Conservation (phyloP, 2,113 vertebrate genomes). For the Siniperca chuatsi region DNA sequence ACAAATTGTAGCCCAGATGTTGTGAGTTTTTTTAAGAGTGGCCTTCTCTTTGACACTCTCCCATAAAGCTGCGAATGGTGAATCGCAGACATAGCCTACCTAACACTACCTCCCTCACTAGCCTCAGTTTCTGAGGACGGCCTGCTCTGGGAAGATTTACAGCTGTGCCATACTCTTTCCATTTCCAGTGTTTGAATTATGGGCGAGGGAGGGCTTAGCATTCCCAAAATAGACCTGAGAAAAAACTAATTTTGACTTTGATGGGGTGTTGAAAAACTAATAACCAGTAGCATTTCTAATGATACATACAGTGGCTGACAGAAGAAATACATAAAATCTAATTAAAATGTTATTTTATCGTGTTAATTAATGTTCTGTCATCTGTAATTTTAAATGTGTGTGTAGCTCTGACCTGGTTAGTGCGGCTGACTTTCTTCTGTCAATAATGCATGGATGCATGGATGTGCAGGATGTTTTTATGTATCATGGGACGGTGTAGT, state of each 20-base stretch:
- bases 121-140: neutral
- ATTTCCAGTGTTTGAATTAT: neutral
- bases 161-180: neutral
- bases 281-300: neutral
- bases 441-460: neutral
- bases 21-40: no score
- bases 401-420: neutral
- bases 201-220: neutral
- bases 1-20: constrained; percentile 15
- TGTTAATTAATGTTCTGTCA: neutral
- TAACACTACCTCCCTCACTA: neutral
- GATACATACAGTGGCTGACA: neutral
- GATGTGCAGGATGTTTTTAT: no score
- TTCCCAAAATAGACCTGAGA: neutral
- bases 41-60: neutral
- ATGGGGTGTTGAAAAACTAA: neutral
- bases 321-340: neutral
- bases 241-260: neutral
- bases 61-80: constrained; percentile 11
- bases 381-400: neutral
- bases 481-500: neutral
- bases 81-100: neutral
- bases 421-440: neutral
- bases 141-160: neutral
- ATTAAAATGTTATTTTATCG: neutral